Evolutionary conservation across 2,888 invertebrate species (phyloP), one percentile per base, ranked within the genome.

Genomic region (Podabrus alpinus): DNA sequence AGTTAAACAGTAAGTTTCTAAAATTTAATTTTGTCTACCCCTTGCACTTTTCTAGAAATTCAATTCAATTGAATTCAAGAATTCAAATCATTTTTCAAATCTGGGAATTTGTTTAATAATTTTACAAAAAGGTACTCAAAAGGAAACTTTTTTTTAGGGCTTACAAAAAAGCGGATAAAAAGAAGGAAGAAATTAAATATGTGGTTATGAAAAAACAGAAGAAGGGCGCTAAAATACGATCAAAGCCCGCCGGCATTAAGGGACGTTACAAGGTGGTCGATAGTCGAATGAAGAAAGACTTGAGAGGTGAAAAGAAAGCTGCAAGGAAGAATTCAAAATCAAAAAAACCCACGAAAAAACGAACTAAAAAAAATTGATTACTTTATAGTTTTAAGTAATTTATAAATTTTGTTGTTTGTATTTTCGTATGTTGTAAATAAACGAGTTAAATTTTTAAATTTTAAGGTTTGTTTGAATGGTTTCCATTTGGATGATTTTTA

Each of bases 181-280:
- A 95, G 78, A 97, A 96, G 88, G 94, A 95, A 86, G 96, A 98
- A 86, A 90, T 97, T 0, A 94, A 95, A 0, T 98, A 99, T 85
- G 96, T 98, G 0, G 97, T 99, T 0, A 94, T 97, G 29, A 98
- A 96, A 86, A 99, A 97, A 86, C 92, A 94, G n/a, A 92, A 94
- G 81, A 91, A 90, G 78, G 90, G 94, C 0, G 92, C 93, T 0
- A 96, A 95, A 84, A 90, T 93, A 70, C 92, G 93, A 75, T 89
- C 91, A 69, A 90, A 97, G 79, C 98, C 98, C 9, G 88, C 92
- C 0, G 97, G 97, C 61, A 94, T 97, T 17, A 96, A 96, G 87
- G 98, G 98, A 70, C 94, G 91, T 29, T 98, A 94, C 87, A 96
- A 94, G 86, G 94, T 98, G n/a, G 99, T 99, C 5, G 99, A 99